Evolutionary conservation across 1,140 invertebrate genomes (phyloP).

Genomic region (Dendrolimus punctatus): DNA sequence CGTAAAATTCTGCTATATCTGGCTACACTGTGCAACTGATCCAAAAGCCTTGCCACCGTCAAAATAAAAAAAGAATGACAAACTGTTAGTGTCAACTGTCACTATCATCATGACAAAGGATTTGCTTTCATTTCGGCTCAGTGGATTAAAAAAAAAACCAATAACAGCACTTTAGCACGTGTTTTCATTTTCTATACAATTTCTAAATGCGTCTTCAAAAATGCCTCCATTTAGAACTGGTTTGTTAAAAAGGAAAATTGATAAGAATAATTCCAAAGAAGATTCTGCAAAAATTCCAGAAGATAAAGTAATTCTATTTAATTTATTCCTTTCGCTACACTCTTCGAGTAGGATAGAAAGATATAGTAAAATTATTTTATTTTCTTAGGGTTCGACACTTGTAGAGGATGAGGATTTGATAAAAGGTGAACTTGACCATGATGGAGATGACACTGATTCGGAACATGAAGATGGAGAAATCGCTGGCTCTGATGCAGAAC

Average conservation of each 20-base stretch:
- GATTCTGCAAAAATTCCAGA: slow-evolving; percentile 10
- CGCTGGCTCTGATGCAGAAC: slow-evolving; percentile 38
- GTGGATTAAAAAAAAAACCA: no score
- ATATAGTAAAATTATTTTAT: slow-evolving; percentile 8
- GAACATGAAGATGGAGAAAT: slow-evolving; percentile 30
- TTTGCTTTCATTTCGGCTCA: no score
- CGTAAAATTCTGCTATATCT: no score
- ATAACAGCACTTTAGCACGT: no score
- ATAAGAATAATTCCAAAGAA: slow-evolving; percentile 12
- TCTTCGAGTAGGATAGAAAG: not conserved
- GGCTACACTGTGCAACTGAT: no score
- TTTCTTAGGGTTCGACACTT: slow-evolving; percentile 16
- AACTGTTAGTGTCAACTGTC: no score
- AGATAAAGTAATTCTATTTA: slow-evolving; percentile 17
- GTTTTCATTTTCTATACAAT: no score
- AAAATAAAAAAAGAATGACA: no score
- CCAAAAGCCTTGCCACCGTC: no score
- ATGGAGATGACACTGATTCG: slow-evolving; percentile 42
- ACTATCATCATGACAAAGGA: no score
- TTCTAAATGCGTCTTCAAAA: slow-evolving; percentile 13
- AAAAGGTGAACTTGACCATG: slow-evolving; percentile 28
- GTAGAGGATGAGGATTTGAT: slow-evolving; percentile 33
- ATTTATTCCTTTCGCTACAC: slow-evolving; percentile 5
- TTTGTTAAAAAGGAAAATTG: slow-evolving; percentile 48
- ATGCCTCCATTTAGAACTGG: slow-evolving; percentile 57